These are phyloP conservation scores for Phorcus lineatus DNA, from an alignment of 2,888 invertebrate species.

Conservation along the genomic window DNA sequence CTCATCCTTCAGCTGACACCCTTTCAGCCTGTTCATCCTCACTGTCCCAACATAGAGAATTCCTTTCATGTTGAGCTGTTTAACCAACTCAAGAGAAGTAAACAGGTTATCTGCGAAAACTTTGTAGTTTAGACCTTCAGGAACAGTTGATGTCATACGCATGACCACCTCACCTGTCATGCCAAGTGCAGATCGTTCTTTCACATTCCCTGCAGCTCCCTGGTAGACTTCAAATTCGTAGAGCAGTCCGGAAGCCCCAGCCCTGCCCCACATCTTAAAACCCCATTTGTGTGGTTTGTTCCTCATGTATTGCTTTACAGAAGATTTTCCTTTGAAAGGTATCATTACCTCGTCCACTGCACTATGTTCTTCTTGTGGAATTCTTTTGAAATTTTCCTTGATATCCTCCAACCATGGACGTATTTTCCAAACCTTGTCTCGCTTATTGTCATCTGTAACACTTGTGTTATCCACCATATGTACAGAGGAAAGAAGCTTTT, in stretches of 20 bases:
- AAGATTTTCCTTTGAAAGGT: conserved; percentile 58
- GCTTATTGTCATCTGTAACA: too few relatives aligned
- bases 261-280: conserved; percentile 39
- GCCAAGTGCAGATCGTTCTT: not conserved
- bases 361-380: conserved; percentile 57
- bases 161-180: conserved; percentile 18
- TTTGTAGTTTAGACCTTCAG: conserved; percentile 15
- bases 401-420: not conserved
- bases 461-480: conserved; percentile 37
- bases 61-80: not conserved
- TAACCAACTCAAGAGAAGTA: not conserved
- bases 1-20: too few relatives aligned
- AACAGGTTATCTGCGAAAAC: conserved; percentile 28
- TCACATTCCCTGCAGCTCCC: not conserved
- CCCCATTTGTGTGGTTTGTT: too few relatives aligned
- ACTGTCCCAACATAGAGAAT: not conserved
- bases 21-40: not conserved
- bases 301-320: conserved; percentile 37
- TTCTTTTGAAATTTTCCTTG: conserved; percentile 36
- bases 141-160: not conserved
- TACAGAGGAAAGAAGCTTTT: conserved; percentile 20
- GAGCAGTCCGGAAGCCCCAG: conserved; percentile 2
- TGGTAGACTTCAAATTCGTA: conserved; percentile 38
- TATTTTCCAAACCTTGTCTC: too few relatives aligned
- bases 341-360: conserved; percentile 63